Percentiles rank a stretch among this genome's conserved stretches.
Evolutionary conservation across 2,797 vertebrate genomes (phyloP).

Genomic region (Enteromius fasciolatus): DNA sequence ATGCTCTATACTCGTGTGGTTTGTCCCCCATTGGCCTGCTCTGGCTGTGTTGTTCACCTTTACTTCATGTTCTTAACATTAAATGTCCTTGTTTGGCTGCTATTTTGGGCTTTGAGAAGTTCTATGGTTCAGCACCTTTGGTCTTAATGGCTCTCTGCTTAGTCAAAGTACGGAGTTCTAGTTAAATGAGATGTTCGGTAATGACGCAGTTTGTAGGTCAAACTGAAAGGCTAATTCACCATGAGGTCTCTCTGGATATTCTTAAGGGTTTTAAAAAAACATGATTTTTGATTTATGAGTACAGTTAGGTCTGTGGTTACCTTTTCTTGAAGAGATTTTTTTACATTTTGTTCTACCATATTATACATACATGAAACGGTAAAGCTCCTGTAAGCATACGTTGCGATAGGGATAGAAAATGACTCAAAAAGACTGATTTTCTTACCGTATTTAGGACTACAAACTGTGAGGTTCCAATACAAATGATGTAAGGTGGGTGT

Average conservation of each 20-base stretch:
- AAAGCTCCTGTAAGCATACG: background rate
- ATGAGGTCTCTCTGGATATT: background rate
- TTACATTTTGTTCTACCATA: background rate
- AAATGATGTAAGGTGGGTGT: background rate
- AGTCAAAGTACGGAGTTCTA: background rate
- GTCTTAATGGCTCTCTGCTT: background rate
- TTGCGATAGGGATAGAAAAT: background rate
- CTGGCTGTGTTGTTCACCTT: background rate
- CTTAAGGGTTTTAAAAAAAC: background rate
- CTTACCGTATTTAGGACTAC: background rate
- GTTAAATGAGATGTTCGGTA: background rate
- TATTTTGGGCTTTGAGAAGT: background rate
- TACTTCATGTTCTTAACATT: background rate
- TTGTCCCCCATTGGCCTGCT: background rate
- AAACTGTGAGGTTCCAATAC: background rate
- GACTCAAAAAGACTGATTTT: background rate
- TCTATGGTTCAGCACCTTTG: background rate
- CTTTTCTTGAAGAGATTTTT: background rate
- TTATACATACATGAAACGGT: background rate
- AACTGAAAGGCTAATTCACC: background rate
- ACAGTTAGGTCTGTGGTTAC: background rate
- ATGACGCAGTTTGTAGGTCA: background rate
- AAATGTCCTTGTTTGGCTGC: slow-evolving; percentile 18
- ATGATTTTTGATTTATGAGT: background rate
- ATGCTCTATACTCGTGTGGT: background rate